Base-by-base conservation (phyloP, 2,888 invertebrate species). In the Mechanitis mazaeus region DNA sequence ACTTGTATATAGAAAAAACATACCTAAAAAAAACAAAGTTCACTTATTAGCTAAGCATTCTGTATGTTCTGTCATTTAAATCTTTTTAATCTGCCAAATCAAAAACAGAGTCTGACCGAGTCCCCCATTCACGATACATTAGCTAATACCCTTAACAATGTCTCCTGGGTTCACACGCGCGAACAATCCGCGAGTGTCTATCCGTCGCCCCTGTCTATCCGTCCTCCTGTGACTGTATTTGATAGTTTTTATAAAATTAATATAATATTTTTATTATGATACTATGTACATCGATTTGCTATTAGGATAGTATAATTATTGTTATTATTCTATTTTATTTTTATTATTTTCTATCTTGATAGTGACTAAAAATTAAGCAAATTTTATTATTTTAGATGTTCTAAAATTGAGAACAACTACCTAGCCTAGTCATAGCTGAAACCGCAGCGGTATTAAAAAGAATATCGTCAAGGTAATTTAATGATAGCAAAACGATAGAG, bases 91-190 rank as follows among this genome's bases (percentile, higher is more conserved):
- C 69, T 59, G 56, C 3, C 64, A 56, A 66, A 66, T 64, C 59
- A 64, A 61, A 66, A 67, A 59, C 67, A 61, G 59, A 61, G 64
- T 64, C 53, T 61, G 64, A 66, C 67, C 64, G 63, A 60, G 64
- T 63, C 61, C 68, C 68, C 63, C 58, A 58, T 58, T 59, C 71
- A 74, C 75, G 74, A 75, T 76, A 77, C 80, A 77, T 81, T 79
- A 79, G 75, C 75, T 76, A 77, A 81, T 78, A 72, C 79, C 75
- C 71, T 67, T 69, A 72, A 83, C 81, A 82, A 80, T 80, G 71
- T 78, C 66, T 68, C 73, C 76, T 69, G 69, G 75, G 76, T 75
- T 77, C 80, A 77, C 80, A 79, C 83, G 82, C 81, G 75, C 77
- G 76, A 70, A 68, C 74, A 72, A 69, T 70, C 75, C 72, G 75